These are phyloP conservation scores for Arvicanthis niloticus DNA, from an alignment of 2,113 vertebrate genomes.

Conservation along the genomic window DNA sequence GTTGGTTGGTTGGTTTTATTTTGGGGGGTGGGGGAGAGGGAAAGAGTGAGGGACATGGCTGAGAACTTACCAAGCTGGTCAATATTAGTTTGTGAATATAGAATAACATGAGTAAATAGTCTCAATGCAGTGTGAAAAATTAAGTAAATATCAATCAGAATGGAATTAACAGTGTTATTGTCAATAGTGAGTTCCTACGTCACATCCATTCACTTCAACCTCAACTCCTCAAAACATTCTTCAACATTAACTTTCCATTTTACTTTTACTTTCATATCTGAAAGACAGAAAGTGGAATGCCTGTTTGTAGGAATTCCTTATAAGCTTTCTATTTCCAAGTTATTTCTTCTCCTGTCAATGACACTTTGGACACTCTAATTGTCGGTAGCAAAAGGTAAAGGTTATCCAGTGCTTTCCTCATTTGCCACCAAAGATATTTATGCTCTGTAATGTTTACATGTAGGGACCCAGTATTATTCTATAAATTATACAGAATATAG, in stretches of 20 bases:
- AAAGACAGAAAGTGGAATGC: conserved; percentile 35
- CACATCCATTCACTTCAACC: conserved; percentile 62
- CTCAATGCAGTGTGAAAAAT: conserved; percentile 62
- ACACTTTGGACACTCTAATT: background rate
- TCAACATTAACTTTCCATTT: conserved; percentile 70
- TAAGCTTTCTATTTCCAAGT: conserved; percentile 36
- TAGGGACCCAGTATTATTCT: background rate
- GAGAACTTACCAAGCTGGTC: background rate
- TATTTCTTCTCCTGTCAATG: conserved; percentile 1
- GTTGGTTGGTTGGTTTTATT: too few species aligned
- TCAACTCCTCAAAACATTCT: conserved; percentile 73
- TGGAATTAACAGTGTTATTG: conserved; percentile 71
- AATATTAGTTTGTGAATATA: background rate
- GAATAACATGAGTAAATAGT: background rate
- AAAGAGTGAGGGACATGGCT: too few species aligned
- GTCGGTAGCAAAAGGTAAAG: conserved; percentile 26
- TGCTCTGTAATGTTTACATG: background rate
- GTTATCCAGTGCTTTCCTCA: background rate
- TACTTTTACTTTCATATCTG: conserved; percentile 53
- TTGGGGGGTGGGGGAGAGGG: too few species aligned
- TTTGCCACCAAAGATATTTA: background rate
- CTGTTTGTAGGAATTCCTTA: conserved; percentile 60
- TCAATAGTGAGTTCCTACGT: conserved; percentile 67
- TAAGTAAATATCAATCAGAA: conserved; percentile 56
- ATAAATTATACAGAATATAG: background rate